Base-by-base conservation (phyloP, 1,140 invertebrate genomes). In the Magallana gigas region DNA sequence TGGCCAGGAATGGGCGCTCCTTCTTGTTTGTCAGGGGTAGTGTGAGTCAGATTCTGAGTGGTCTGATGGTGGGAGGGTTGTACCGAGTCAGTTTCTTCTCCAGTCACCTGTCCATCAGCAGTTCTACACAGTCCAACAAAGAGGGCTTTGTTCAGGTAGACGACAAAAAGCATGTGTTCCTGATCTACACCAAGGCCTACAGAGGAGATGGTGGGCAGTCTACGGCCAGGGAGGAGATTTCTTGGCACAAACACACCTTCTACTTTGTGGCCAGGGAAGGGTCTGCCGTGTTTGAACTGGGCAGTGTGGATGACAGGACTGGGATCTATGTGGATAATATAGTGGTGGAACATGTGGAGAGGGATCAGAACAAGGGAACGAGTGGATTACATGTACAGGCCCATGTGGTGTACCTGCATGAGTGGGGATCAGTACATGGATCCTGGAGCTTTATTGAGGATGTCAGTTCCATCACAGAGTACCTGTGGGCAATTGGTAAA, bases 401-500 rank as follows among this genome's bases (percentile, higher is more conserved):
- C 14, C 88, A 89, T 76, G 84, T 88, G 18, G 89, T 91, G 7
- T 91, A 90, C 84, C 36, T 90, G 8, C 88, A 91, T 76, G 86
- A 91, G 56, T 91, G 91, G 92, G 87, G 89, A n/a, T 91, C 91
- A 29, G 83, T 92, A 11, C 90, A 91, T 84, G 84, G 88, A 12
- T 83, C 87, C 7, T 92, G 90, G 91, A 87, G 88, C 62, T 92
- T 91, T 85, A 11, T 85, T 14, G 91, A 92, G 80, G 76, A 85
- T 14, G 86, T 90, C 7, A 88, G 88, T 86, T 88, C 88, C 11
- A 91, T 92, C 57, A 83, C 87, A 4, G 89, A 91, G 14, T 92
- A 91, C 81, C 83, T 58, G 68, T 92, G 91, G 91, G 92, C 92
- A 11, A 88, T 92, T 82, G 92, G 92, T 92, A 89, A 82, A 84